Base-by-base conservation (phyloP, 2,888 invertebrate species). In the Scaptomyza tumidula region DNA sequence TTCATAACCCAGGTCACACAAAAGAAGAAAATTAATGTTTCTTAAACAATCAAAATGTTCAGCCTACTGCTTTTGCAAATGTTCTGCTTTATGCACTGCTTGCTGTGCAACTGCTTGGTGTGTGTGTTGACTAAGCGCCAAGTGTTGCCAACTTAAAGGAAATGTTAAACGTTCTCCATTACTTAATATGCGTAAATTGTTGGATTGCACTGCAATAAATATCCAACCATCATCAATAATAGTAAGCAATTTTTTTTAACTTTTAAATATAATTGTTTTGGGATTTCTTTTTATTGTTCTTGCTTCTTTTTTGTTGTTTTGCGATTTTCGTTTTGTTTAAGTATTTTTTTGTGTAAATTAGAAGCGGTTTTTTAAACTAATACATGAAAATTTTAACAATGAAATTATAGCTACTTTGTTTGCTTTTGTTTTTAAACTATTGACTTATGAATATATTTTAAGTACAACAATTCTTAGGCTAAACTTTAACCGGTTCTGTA, bases 381-480 rank as follows among this genome's bases (percentile, higher is more conserved):
- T 44, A 35, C 45, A 46, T 9, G 39, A 39, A 46, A 67, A 48
- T 53, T 45, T 19, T 72, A 62, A 75, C 71, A 75, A 62, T 75
- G 45, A 44, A 46, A 55, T 29, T 33, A 43, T 50, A 19, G 46
- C 11, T 37, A 10, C 2, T 33, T 33, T 33, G n/a, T 46, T 27
- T 19, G 19, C 2, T 63, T 19, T 24, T 35, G 0, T 37, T 37
- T 48, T 37, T 59, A 27, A 37, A 43, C 14, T 24, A 37, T 44
- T 61, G 50, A 48, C 70, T 75, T 75, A 70, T 33, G 29, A 41
- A 53, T 75, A 75, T 9, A 3, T 6, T 75, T 87, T 66, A 83
- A 83, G 85, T 58, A 86, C 75, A 84, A 84, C 88, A 84, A 84
- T 83, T 52, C 84, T 83, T 83, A 86, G 24, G 19, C 69, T 88